Evolutionary conservation across 37 sponge, comb jelly and placozoan species (phyloP).

Genomic region (Petrosia ficiformis): DNA sequence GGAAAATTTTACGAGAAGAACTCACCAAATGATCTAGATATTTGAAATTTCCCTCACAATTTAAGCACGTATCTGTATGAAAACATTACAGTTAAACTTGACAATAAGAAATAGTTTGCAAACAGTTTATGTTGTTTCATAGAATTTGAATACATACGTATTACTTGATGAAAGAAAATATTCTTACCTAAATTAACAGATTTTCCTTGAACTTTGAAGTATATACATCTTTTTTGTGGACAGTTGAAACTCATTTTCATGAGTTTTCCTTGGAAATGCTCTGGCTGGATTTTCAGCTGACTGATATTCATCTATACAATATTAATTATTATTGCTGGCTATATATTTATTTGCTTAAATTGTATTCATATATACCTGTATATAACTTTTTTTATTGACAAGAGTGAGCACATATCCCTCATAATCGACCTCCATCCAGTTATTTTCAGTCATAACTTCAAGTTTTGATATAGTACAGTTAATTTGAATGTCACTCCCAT

Average conservation of each 20-base stretch:
- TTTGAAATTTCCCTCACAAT: neutral
- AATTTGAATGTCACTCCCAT: neutral
- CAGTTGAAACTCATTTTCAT: neutral
- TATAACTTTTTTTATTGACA: neutral
- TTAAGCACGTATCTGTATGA: neutral
- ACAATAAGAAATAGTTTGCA: too few relatives aligned
- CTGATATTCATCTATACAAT: neutral
- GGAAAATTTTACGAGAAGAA: too few relatives aligned
- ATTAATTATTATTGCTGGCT: neutral
- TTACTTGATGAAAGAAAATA: too few relatives aligned
- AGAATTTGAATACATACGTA: too few relatives aligned
- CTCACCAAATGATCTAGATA: neutral
- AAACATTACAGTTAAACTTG: too few relatives aligned
- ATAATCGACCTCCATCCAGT: neutral
- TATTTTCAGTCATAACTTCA: neutral
- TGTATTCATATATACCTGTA: neutral
- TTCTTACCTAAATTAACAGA: too few relatives aligned
- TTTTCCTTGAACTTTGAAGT: neutral
- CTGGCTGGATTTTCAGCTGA: neutral
- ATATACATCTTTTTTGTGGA: too few relatives aligned
- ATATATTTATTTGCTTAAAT: too few relatives aligned
- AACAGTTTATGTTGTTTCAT: too few relatives aligned
- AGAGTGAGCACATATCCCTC: neutral
- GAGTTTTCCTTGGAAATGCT: neutral
- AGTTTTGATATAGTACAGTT: neutral